phyloP scores from a whole-genome alignment of 2,113 vertebrate genomes.

The Nothocercus julius region DNA sequence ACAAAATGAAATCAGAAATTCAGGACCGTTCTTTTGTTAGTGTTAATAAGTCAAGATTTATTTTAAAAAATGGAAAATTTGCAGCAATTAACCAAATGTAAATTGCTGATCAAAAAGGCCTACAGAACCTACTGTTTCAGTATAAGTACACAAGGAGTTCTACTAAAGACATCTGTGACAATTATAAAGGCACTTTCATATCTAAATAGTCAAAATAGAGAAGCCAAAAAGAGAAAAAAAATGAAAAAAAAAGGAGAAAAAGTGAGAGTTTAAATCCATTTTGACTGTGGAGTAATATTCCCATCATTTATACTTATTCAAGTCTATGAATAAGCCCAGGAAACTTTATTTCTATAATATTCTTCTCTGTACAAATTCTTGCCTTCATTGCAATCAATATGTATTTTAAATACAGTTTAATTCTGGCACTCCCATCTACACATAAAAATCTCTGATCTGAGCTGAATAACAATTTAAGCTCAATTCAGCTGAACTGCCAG shows the following conservation, averaged over 20 bases:
- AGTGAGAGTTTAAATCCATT: not conserved
- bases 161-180: not conserved
- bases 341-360: not conserved
- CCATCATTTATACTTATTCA: not conserved
- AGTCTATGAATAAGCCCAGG: not conserved
- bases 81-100: not conserved
- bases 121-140: not conserved
- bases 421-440: not conserved
- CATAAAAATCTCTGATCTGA: not conserved
- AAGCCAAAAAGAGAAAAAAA: not conserved
- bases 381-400: not conserved
- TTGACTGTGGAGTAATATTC: not conserved
- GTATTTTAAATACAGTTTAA: not conserved
- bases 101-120: not conserved
- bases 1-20: not conserved
- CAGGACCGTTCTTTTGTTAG: not conserved
- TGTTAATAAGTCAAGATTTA: not conserved
- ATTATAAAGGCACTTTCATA: not conserved
- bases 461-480: not conserved
- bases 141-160: not conserved
- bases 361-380: not conserved
- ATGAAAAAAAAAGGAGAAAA: not conserved
- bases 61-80: accelerated
- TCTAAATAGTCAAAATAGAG: not conserved
- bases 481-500: not conserved